A percentile compares a stretch with the other conserved stretches of the same genome.
Conservation (phyloP, 2,113 vertebrate genomes). For the Psittacus erithacus region DNA sequence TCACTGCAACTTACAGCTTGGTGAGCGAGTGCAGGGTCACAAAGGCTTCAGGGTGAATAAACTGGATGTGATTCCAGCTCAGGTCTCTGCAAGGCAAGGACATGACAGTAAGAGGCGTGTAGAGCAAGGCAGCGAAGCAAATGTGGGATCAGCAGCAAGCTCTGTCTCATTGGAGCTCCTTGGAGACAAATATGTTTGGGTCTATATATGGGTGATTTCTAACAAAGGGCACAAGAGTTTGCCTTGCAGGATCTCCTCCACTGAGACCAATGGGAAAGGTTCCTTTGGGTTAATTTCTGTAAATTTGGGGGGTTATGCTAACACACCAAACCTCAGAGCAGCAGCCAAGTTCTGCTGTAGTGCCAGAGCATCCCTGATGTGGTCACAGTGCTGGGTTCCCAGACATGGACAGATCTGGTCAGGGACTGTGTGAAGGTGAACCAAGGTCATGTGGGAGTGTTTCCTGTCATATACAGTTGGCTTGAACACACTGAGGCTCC, state of each 20-base stretch:
- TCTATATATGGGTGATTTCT: background rate
- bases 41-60: slow-evolving; percentile 91
- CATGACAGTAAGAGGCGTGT: background rate
- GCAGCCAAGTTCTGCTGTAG: background rate
- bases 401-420: background rate
- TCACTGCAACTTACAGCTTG: slow-evolving; percentile 87
- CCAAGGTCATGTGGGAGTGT: background rate
- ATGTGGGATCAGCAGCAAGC: background rate
- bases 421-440: background rate
- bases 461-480: background rate
- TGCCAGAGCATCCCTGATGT: background rate
- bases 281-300: background rate
- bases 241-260: background rate
- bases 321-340: background rate
- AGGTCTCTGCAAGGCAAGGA: slow-evolving; percentile 83
- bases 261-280: background rate
- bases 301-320: background rate
- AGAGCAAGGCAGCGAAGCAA: background rate
- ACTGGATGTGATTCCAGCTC: slow-evolving; percentile 88
- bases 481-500: background rate
- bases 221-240: background rate
- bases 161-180: background rate
- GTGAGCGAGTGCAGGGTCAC: slow-evolving; percentile 83
- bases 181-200: background rate
- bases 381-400: background rate